phyloP scores from a whole-genome alignment of 2,888 invertebrate genomes.

The Pycnomerus fuliginosus region DNA sequence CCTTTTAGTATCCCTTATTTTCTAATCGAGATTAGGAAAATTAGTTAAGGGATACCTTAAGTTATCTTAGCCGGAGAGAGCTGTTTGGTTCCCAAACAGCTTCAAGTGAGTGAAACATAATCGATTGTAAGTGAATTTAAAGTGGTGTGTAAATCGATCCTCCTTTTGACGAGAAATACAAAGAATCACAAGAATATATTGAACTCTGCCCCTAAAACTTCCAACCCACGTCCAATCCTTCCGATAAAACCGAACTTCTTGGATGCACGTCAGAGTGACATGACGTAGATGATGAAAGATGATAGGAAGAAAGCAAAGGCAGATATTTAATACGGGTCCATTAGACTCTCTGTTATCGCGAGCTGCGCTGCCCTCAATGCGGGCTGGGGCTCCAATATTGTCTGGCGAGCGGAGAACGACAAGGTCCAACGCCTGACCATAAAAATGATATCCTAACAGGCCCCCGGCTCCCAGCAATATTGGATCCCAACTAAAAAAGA shows the following conservation, averaged over 20 bases:
- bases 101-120: constrained; percentile 21
- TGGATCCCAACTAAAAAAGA: constrained; percentile 17
- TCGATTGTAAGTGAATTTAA: constrained; percentile 35
- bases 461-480: constrained; percentile 10
- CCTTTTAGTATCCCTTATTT: too few species aligned
- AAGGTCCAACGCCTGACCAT: constrained; percentile 27
- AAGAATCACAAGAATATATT: constrained; percentile 13
- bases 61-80: too few species aligned
- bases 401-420: constrained; percentile 27
- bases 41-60: too few species aligned
- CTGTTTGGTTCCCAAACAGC: constrained; percentile 16
- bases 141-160: constrained; percentile 38
- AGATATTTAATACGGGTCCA: constrained; percentile 50
- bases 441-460: constrained; percentile 32
- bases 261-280: constrained; percentile 41
- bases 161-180: constrained; percentile 10
- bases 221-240: constrained; percentile 24
- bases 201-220: not conserved
- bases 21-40: too few species aligned
- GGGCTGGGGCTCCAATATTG: constrained; percentile 24
- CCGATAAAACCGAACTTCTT: constrained; percentile 35
- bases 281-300: constrained; percentile 48
- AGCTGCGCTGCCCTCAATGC: constrained; percentile 17
- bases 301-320: constrained; percentile 43
- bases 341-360: constrained; percentile 41